Conservation (phyloP, 2,797 vertebrate genomes). For the Pipistrellus pygmaeus region DNA sequence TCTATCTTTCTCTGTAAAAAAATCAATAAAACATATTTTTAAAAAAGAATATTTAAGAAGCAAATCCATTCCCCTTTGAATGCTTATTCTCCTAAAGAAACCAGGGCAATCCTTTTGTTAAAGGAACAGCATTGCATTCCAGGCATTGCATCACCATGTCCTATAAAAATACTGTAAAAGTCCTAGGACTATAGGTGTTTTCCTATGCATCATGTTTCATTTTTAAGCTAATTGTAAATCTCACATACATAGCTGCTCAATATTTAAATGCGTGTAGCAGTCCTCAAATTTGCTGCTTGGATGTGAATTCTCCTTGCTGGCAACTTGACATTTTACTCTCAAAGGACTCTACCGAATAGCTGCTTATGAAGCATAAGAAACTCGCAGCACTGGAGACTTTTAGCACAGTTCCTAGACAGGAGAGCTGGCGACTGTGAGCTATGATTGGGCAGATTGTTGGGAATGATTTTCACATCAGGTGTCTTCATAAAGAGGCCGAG, state of each 20-base stretch:
- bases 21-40: too few species aligned
- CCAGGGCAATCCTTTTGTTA: background rate
- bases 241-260: slow-evolving; percentile 49
- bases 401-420: background rate
- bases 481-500: background rate
- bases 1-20: too few species aligned
- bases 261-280: slow-evolving; percentile 9
- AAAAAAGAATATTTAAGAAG: background rate
- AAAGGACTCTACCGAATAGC: slow-evolving; percentile 17
- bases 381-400: background rate
- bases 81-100: background rate
- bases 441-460: background rate
- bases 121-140: background rate
- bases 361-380: slow-evolving; percentile 54
- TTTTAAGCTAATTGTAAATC: slow-evolving; percentile 29
- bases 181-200: background rate
- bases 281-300: slow-evolving; percentile 49
- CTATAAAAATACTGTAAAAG: background rate
- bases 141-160: background rate
- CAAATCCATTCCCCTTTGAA: background rate
- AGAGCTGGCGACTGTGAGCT: background rate
- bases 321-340: slow-evolving; percentile 55
- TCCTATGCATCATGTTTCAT: background rate
- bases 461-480: background rate
- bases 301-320: slow-evolving; percentile 43